These are phyloP conservation scores for Myopa tessellatipennis DNA, from an alignment of 2,888 invertebrate species.

Conservation along the genomic window DNA sequence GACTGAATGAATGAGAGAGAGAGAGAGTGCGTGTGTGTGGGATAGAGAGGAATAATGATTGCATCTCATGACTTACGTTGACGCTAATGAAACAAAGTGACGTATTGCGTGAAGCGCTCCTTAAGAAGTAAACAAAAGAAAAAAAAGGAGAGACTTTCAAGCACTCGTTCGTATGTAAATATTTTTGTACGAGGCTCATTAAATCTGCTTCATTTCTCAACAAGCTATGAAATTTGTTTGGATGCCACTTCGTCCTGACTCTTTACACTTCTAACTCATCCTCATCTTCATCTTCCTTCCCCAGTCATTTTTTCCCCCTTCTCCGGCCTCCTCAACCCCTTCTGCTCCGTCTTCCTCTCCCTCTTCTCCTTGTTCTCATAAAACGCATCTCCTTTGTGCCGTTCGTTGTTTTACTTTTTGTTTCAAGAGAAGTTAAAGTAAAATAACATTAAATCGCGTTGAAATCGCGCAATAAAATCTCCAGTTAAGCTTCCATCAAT, in stretches of 20 bases:
- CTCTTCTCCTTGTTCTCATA: too few species aligned
- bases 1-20: background rate
- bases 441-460: too few species aligned
- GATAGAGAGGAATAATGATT: background rate
- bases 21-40: background rate
- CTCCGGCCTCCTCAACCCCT: background rate
- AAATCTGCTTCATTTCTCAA: slow-evolving; percentile 6
- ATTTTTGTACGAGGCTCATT: slow-evolving; percentile 4
- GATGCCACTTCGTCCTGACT: background rate
- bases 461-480: too few species aligned
- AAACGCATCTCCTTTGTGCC: too few species aligned
- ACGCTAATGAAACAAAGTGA: slow-evolving; percentile 11
- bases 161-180: background rate
- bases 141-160: background rate
- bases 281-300: background rate
- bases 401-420: too few species aligned
- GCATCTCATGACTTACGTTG: background rate
- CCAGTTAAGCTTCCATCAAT: too few species aligned
- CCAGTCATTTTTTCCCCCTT: background rate
- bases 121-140: background rate
- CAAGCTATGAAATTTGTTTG: background rate
- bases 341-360: background rate
- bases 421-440: too few species aligned
- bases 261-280: background rate
- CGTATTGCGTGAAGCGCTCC: background rate